These are phyloP conservation scores for pig (Sus scrofa) DNA, from an alignment of 2,113 vertebrate genomes.

Conservation along the genomic window T2T-Sscrofa CM000824.6:81050501-81051000, in stretches of 20 bases:
- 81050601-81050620: not conserved
- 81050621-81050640: too few species aligned
- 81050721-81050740: not conserved
- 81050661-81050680: not conserved
- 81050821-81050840: not conserved
- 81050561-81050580: not conserved
- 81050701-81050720: not conserved
- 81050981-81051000: not conserved
- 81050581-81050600: not conserved
- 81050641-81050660: too few species aligned
- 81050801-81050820: not conserved
- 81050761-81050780: not conserved
- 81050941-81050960: not conserved
- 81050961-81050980: not conserved
- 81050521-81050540: not conserved
- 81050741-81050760: not conserved
- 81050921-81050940: not conserved
- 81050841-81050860: accelerated
- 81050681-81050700: not conserved
- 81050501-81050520: not conserved
- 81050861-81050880: not conserved
- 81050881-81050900: too few species aligned
- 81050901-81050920: not conserved
- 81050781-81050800: not conserved
- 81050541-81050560: not conserved